Conservation (phyloP, 2,888 invertebrate genomes). For the Blomia tropicalis region DNA sequence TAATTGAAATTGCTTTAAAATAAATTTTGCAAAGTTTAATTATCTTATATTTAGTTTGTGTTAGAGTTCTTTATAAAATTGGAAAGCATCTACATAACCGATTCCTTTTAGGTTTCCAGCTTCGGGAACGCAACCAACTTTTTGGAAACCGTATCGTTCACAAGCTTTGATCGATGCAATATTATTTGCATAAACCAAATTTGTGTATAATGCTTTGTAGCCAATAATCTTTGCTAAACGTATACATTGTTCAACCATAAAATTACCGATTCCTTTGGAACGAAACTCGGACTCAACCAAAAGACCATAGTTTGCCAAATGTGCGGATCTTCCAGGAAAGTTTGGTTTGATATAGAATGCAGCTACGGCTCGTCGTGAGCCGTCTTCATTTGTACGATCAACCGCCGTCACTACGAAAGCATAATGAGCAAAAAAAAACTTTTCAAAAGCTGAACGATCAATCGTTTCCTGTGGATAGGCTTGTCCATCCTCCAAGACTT, state of each 20-base stretch:
- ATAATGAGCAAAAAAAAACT: conserved; percentile 26
- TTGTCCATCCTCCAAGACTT: conserved; percentile 26
- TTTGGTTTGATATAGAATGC: conserved; percentile 28
- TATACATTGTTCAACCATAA: conserved; percentile 25
- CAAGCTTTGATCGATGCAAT: conserved; percentile 23
- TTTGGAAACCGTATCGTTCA: conserved; percentile 24
- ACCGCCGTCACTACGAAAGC: conserved; percentile 23
- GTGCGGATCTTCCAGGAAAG: conserved; percentile 28
- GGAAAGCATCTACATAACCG: conserved; percentile 27
- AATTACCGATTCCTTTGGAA: conserved; percentile 25
- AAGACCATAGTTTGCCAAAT: conserved; percentile 28
- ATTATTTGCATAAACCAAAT: conserved; percentile 28
- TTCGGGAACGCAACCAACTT: conserved; percentile 26
- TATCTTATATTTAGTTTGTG: background rate
- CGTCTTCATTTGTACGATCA: background rate
- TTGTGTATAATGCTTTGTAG: conserved; percentile 27
- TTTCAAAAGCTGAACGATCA: conserved; percentile 21
- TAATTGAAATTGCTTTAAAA: too few species aligned
- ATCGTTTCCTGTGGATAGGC: conserved; percentile 28
- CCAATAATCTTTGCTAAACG: conserved; percentile 25
- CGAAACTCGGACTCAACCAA: conserved; percentile 21
- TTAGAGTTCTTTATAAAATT: conserved; percentile 27
- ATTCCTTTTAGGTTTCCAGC: conserved; percentile 27
- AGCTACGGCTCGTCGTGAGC: conserved; percentile 13
- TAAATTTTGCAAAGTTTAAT: too few species aligned